These are phyloP conservation scores for Pitangus sulphuratus DNA, from an alignment of 2,797 vertebrate species.

Conservation along the genomic window DNA sequence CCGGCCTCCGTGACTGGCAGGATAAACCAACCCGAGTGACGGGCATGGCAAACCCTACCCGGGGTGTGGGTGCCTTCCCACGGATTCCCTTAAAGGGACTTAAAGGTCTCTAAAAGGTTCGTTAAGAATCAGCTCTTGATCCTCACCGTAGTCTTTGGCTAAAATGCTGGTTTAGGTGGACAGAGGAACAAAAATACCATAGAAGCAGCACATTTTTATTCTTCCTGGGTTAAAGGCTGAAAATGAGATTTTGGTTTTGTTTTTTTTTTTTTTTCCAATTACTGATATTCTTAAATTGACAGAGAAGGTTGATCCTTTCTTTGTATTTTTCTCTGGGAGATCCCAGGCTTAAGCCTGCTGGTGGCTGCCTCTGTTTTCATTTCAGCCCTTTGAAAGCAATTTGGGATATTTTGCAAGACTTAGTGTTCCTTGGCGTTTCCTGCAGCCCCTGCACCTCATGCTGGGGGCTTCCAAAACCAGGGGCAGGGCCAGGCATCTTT, in stretches of 20 bases:
- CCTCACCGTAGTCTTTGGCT: not conserved
- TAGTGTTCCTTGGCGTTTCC: not conserved
- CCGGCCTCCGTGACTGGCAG: constrained; percentile 26
- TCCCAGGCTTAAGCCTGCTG: not conserved
- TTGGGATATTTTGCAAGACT: not conserved
- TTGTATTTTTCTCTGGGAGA: not conserved
- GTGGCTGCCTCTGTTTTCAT: not conserved
- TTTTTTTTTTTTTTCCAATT: not conserved
- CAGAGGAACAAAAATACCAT: accelerated
- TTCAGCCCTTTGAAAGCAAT: not conserved
- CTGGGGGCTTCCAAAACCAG: accelerated
- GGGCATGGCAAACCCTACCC: not conserved
- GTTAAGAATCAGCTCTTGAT: not conserved
- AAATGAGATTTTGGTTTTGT: not conserved
- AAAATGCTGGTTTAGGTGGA: not conserved
- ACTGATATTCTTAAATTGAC: not conserved
- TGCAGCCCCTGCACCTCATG: not conserved
- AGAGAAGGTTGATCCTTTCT: not conserved
- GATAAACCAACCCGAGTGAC: not conserved
- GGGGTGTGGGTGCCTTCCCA: not conserved
- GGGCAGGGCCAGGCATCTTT: accelerated
- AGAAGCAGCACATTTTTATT: not conserved
- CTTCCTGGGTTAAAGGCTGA: not conserved
- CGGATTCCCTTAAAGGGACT: not conserved
- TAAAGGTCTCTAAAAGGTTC: not conserved